Percentiles rank a stretch among this genome's conserved stretches.
Evolutionary conservation across 2,888 invertebrate species (phyloP).

Genomic region (Ceramica pisi): DNA sequence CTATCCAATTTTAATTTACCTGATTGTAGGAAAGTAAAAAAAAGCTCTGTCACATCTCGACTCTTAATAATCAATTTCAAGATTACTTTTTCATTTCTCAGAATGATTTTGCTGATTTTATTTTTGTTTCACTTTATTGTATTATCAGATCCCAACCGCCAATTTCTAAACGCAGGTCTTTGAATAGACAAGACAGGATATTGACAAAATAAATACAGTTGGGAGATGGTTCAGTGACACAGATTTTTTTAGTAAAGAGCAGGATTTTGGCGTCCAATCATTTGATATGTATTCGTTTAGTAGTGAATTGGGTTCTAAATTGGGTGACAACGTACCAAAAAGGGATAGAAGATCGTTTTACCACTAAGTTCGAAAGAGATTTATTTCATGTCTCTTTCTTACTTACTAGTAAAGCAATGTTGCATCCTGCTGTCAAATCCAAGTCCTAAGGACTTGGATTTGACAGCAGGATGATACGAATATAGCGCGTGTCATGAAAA

Average conservation of each 20-base stretch:
- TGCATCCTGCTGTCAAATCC: too few species aligned
- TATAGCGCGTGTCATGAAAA: too few species aligned
- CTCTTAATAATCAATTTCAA: background rate
- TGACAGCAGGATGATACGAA: too few species aligned
- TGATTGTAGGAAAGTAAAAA: background rate
- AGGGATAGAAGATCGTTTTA: too few species aligned
- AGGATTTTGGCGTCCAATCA: background rate
- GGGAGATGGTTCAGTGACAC: background rate
- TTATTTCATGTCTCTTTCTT: too few species aligned
- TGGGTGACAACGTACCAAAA: too few species aligned
- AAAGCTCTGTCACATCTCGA: background rate
- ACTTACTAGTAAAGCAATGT: too few species aligned
- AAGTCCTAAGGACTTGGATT: too few species aligned
- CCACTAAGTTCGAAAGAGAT: too few species aligned
- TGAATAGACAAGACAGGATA: background rate
- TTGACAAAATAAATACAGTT: background rate
- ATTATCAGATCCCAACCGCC: background rate
- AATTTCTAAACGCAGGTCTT: too few species aligned
- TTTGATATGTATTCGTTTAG: too few species aligned
- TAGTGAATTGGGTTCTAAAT: too few species aligned
- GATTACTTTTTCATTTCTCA: background rate
- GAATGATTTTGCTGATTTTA: slow-evolving; percentile 7
- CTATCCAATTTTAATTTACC: background rate
- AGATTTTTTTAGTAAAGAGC: background rate
- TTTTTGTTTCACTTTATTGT: slow-evolving; percentile 1